These are phyloP conservation scores for Hypomecis punctinalis DNA, from an alignment of 2,888 invertebrate species.

Conservation along the genomic window DNA sequence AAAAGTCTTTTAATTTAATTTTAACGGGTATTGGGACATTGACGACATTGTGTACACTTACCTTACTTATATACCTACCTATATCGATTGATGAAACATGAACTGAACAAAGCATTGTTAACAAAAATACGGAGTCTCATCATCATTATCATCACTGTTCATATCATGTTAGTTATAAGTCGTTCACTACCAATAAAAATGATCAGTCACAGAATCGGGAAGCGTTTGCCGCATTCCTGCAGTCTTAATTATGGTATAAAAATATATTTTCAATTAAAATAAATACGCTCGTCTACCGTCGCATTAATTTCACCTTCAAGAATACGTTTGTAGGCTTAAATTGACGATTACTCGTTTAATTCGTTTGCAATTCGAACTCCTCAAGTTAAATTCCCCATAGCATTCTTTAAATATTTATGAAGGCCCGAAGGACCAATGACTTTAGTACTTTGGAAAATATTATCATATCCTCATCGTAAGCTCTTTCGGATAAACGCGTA, in stretches of 20 bases:
- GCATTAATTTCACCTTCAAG: constrained; percentile 12
- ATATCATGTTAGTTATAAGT: too few species aligned
- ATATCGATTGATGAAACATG: too few species aligned
- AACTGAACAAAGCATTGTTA: too few species aligned
- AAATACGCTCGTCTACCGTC: not conserved
- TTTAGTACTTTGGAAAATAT: constrained; percentile 70
- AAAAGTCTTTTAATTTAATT: too few species aligned
- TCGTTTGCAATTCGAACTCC: constrained; percentile 46
- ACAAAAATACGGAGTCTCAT: too few species aligned
- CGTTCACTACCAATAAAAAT: too few species aligned
- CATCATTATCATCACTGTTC: too few species aligned
- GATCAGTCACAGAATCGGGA: too few species aligned
- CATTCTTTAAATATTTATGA: constrained; percentile 78
- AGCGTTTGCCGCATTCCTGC: too few species aligned
- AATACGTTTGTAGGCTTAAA: constrained; percentile 15
- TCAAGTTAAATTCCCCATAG: constrained; percentile 69
- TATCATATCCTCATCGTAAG: constrained; percentile 66
- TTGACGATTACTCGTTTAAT: constrained; percentile 24
- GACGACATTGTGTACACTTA: too few species aligned
- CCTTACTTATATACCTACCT: too few species aligned
- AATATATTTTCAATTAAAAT: not conserved
- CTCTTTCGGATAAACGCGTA: constrained; percentile 57
- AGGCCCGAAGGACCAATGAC: constrained; percentile 65
- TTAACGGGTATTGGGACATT: too few species aligned
- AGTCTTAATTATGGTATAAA: not conserved